Evolutionary conservation across 2,888 invertebrate genomes (phyloP).

Genomic region (Agrotis puta): DNA sequence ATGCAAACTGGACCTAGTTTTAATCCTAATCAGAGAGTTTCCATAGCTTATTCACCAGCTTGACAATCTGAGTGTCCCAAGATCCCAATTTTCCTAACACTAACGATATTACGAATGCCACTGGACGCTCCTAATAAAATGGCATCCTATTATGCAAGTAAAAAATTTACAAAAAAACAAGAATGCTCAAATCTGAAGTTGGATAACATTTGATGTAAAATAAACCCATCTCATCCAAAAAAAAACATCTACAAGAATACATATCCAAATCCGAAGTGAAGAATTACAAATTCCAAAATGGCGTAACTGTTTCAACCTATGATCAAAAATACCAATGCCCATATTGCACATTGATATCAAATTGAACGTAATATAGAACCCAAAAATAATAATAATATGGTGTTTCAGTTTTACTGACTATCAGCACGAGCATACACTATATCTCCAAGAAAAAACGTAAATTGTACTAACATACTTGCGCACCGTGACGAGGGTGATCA

Average conservation of each 20-base stretch:
- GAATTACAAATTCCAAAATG: background rate
- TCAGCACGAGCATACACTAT: constrained; percentile 38
- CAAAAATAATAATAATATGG: too few species aligned
- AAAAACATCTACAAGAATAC: too few species aligned
- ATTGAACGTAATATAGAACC: background rate
- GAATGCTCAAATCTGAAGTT: too few species aligned
- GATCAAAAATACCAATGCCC: background rate
- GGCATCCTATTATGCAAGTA: too few species aligned
- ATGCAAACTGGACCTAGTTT: background rate
- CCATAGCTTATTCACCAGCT: too few species aligned
- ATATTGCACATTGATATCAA: background rate
- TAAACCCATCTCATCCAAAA: too few species aligned
- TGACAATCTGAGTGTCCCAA: too few species aligned
- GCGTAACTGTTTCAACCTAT: background rate
- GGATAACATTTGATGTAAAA: too few species aligned
- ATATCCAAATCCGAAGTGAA: background rate
- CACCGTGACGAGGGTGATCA: constrained; percentile 76
- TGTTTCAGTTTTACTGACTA: background rate
- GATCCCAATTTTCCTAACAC: too few species aligned
- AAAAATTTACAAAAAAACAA: too few species aligned
- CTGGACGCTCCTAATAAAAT: too few species aligned
- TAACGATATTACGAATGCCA: too few species aligned
- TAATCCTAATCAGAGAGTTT: background rate
- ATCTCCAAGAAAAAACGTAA: constrained; percentile 51
- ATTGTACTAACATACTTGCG: constrained; percentile 63